Percentiles rank a stretch among this genome's conserved stretches.
phyloP scores from a whole-genome alignment of 2,113 vertebrate genomes.

The Tamias sibiricus region DNA sequence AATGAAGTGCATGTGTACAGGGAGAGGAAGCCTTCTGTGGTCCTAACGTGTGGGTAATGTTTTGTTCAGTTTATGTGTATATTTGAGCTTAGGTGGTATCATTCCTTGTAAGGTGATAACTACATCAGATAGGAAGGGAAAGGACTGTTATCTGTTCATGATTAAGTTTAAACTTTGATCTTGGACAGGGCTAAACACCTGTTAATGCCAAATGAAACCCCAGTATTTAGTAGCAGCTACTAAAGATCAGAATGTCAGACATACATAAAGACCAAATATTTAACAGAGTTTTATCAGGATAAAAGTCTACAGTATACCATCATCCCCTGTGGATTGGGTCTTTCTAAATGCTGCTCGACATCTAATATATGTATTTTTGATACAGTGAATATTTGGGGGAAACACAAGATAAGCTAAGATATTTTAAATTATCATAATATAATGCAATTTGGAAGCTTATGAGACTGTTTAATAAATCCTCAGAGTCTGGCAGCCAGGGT shows the following conservation, averaged over 20 bases:
- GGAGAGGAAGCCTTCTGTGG: neutral
- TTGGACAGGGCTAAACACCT: neutral
- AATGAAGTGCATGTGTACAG: neutral
- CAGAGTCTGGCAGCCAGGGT: neutral
- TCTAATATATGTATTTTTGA: neutral
- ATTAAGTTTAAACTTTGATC: neutral
- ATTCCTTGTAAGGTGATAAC: neutral
- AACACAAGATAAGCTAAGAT: neutral
- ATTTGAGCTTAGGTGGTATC: neutral
- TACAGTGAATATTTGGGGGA: neutral
- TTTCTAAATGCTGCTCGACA: neutral
- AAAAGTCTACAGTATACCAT: neutral
- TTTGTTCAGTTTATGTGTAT: neutral
- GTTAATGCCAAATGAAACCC: neutral
- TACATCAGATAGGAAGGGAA: neutral
- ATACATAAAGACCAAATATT: neutral
- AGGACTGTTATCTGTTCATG: neutral
- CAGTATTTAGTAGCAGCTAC: neutral
- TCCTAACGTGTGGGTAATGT: neutral
- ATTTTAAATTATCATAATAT: neutral
- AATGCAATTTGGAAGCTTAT: neutral
- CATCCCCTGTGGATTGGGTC: rapidly evolving
- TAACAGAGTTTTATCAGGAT: neutral
- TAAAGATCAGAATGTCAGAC: neutral
- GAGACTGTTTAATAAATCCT: neutral